Evolutionary conservation across 2,888 invertebrate genomes (phyloP), one percentile per base, ranked within the genome.

Genomic region (Onchidella celtica): DNA sequence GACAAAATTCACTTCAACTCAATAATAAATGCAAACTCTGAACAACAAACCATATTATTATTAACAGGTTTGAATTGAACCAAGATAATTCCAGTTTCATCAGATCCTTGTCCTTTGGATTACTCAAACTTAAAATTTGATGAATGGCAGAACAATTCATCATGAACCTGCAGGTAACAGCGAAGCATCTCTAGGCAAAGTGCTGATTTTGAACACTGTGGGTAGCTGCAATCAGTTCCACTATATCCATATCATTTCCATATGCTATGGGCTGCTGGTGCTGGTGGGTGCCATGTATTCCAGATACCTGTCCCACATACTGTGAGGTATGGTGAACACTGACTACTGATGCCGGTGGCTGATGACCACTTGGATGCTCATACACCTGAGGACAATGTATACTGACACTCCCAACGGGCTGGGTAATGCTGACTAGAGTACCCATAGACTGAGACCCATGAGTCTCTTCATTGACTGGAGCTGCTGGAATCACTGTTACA

Each of bases 121-220:
- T 11, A n/a, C 57, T n/a, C 14, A 57, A 57, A 57, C 21, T 57
- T 57, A 57, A 57, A 57, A 57, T 24, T n/a, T 57, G 4, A 57
- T n/a, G 57, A 57, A 1, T 11, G 57, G 57, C 21, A 4, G 3
- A 57, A 3, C 21, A 9, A n/a, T 3, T 57, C n/a, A 57, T n/a
- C 57, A 57, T 57, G 21, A n/a, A 57, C 24, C 24, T n/a, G n/a
- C n/a, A n/a, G n/a, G n/a, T n/a, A n/a, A n/a, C n/a, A n/a, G n/a
- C n/a, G n/a, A n/a, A n/a, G n/a, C n/a, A n/a, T n/a, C n/a, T n/a
- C n/a, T 57, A 81, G 34, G 70, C 76, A 76, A 61, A 81, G 38
- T 81, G 81, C 32, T 81, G 81, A 36, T 81, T 81, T 57, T 81
- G 81, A 36, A 77, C 81, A 76, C 47, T 76, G 38, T 81, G 81